These are phyloP conservation scores for Graptemys geographica DNA, from an alignment of 2,797 vertebrate species.

Conservation along the genomic window DNA sequence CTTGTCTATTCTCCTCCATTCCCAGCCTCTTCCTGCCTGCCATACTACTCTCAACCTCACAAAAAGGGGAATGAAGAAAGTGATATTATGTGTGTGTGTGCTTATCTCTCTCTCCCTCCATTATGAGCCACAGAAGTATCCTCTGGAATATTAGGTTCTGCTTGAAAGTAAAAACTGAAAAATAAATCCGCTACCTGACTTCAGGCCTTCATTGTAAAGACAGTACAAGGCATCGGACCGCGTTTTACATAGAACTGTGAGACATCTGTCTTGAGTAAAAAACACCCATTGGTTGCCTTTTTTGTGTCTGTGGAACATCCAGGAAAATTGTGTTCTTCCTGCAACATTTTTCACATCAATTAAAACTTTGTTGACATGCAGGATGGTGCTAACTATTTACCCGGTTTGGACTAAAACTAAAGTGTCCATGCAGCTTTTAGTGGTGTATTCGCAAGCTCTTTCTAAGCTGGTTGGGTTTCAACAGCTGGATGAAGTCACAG, in stretches of 20 bases:
- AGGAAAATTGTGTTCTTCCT: neutral
- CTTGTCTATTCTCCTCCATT: neutral
- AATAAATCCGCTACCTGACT: neutral
- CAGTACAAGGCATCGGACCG: neutral
- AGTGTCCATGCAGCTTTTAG: neutral
- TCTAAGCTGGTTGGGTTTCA: neutral
- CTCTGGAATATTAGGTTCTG: neutral
- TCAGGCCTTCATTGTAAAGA: neutral
- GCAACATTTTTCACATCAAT: neutral
- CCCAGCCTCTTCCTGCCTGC: neutral
- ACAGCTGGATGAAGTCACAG: neutral
- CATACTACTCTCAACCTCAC: neutral
- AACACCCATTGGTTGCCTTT: neutral
- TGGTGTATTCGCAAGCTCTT: neutral
- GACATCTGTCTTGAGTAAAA: neutral
- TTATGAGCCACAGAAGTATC: neutral
- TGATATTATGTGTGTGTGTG: accelerated
- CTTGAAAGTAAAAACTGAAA: neutral
- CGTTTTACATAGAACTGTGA: neutral
- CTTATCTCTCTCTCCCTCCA: neutral
- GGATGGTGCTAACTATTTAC: neutral
- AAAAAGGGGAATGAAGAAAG: neutral
- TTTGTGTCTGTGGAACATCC: neutral
- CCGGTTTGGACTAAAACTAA: neutral
- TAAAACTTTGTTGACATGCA: neutral